Evolutionary conservation across 1,140 invertebrate species (phyloP).

Genomic region (Brachionus rubens): DNA sequence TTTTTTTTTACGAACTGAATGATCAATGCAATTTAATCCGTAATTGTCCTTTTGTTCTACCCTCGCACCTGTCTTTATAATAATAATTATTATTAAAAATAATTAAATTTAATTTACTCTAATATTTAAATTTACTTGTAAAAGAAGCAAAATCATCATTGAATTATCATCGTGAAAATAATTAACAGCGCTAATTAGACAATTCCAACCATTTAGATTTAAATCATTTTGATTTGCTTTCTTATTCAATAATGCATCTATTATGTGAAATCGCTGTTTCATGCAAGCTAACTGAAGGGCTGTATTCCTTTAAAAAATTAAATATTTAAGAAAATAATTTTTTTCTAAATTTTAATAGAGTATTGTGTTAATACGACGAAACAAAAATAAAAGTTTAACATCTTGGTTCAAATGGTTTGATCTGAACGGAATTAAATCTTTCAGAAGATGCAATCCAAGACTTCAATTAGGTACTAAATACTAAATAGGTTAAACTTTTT

Average conservation of each 20-base stretch:
- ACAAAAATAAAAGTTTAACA: too few relatives aligned
- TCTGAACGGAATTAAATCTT: too few relatives aligned
- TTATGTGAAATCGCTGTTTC: conserved; percentile 50
- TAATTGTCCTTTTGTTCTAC: conserved; percentile 31
- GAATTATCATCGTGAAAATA: conserved; percentile 23
- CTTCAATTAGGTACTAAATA: too few relatives aligned
- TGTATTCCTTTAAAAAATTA: conserved; percentile 51
- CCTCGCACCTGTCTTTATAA: conserved; percentile 46
- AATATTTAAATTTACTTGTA: conserved; percentile 52
- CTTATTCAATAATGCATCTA: conserved; percentile 50
- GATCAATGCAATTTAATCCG: conserved; percentile 17
- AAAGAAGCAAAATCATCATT: conserved; percentile 33
- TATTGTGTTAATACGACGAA: too few relatives aligned
- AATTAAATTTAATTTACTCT: conserved; percentile 53
- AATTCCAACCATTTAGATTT: background rate
- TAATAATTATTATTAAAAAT: conserved; percentile 18
- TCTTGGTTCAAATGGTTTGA: too few relatives aligned
- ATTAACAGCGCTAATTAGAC: conserved; percentile 24
- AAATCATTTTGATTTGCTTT: conserved; percentile 50
- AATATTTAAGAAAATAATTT: background rate
- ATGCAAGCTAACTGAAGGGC: conserved; percentile 54
- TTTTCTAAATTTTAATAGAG: too few relatives aligned
- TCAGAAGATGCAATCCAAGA: too few relatives aligned
- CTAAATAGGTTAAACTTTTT: too few relatives aligned
- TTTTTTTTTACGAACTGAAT: conserved; percentile 47